Conservation (phyloP, 2,888 invertebrate species). For the Meloe dianella region DNA sequence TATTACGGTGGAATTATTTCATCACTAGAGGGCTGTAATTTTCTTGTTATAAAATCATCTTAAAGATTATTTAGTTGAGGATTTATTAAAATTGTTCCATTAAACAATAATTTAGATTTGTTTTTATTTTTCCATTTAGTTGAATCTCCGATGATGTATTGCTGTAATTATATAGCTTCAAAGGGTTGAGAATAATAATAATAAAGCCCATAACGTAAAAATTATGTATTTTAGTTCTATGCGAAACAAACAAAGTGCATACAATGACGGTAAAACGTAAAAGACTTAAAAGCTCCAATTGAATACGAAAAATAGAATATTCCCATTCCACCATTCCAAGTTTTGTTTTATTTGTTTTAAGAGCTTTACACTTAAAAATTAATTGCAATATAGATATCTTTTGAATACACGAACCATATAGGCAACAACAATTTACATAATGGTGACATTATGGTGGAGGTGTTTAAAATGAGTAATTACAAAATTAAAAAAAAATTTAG, state of each 20-base stretch:
- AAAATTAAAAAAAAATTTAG: conserved; percentile 32
- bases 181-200: background rate
- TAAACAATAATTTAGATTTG: background rate
- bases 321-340: background rate
- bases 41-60: background rate
- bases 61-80: background rate
- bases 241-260: background rate
- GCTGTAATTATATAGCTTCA: background rate
- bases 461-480: conserved; percentile 12
- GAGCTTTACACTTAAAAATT: background rate
- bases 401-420: conserved; percentile 1
- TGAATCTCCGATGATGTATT: background rate
- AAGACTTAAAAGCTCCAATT: conserved; percentile 28
- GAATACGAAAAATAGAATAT: conserved; percentile 20
- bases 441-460: conserved; percentile 34
- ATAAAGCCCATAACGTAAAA: background rate
- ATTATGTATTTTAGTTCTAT: background rate
- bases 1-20: conserved; percentile 8
- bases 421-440: conserved; percentile 41
- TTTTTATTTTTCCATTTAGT: background rate
- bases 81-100: background rate
- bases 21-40: background rate
- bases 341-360: background rate
- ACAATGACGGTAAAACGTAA: conserved; percentile 11
- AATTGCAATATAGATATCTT: conserved; percentile 10